Base-by-base conservation (phyloP, 2,113 vertebrate genomes). In the Quiscalus mexicanus region DNA sequence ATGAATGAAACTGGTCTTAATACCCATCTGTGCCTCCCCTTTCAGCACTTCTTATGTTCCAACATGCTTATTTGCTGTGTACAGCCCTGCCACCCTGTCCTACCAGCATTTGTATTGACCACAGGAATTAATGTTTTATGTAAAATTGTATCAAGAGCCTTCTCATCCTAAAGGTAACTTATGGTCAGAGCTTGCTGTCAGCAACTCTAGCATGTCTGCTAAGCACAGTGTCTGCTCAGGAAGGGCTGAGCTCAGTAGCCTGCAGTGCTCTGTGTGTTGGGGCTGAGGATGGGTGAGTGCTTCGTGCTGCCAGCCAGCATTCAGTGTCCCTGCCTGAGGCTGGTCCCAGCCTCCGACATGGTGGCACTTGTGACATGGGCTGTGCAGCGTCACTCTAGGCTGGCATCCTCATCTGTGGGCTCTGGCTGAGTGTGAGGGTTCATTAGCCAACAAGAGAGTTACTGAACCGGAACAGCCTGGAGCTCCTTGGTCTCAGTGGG, bases 261-360 rank as follows among this genome's bases (percentile, higher is more conserved):
- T 33, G 44, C 4, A 7, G 33, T 6, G 20, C 60, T 37, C 15
- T 87, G 55, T 18, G n/a, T 24, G 42, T 14, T 4, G 1, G 2
- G 31, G 86, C 58, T 71, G 11, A 2, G 77, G 65, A 10, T 0
- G 5, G 68, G 44, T 11, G 73, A 83, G 55, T 8, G 31, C 49
- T 37, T 6, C 0, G 0, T 3, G 33, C 60, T 56, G 41, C 63
- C 63, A 50, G 47, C 58, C 44, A 45, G 31, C 53, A 21, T 33
- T 33, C 19, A 21, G 64, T 7, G 5, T 56, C 79, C 56, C 75
- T 64, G n/a, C 86, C 67, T 7, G 55, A 0, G 0, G 12, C 73
- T 21, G 18, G 1, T 6, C 2, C 25, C 49, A 53, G 50, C 60
- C 67, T 33, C 35, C 0, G 2, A 6, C 73, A 15, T 0, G 0